A percentile compares a stretch with the other conserved stretches of the same genome.
phyloP scores from a whole-genome alignment of 2,797 vertebrate genomes.

The Poecilia gillii region DNA sequence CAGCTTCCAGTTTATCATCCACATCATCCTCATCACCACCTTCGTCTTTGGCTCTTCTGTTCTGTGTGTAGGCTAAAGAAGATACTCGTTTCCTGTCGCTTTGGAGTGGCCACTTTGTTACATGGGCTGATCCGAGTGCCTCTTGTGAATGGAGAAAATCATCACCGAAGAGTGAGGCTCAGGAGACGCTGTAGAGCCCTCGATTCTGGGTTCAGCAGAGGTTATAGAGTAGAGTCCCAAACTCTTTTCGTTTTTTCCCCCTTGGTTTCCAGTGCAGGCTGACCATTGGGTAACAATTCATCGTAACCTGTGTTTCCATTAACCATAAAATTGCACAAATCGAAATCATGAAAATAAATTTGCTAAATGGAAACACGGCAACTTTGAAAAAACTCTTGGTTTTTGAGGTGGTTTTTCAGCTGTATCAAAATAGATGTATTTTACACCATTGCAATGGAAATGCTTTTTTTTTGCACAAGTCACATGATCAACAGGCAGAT shows the following conservation, averaged over 20 bases:
- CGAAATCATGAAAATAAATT: too few species aligned
- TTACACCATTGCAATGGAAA: too few species aligned
- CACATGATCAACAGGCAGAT: too few species aligned
- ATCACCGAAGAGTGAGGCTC: conserved; percentile 51
- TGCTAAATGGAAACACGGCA: too few species aligned
- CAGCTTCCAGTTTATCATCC: conserved; percentile 18
- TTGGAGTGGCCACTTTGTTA: conserved; percentile 69
- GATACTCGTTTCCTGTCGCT: conserved; percentile 44
- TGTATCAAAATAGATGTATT: too few species aligned
- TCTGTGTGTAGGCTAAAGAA: conserved; percentile 42
- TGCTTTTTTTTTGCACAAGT: too few species aligned
- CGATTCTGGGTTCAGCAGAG: conserved; percentile 33
- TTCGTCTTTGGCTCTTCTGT: conserved; percentile 1
- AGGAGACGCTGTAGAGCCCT: conserved; percentile 48
- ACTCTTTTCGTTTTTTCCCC: background rate
- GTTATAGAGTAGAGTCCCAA: conserved; percentile 24
- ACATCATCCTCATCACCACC: conserved; percentile 6
- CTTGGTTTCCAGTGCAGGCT: background rate
- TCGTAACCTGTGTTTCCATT: background rate
- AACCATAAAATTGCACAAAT: too few species aligned
- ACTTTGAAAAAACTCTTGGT: too few species aligned
- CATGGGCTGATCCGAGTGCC: conserved; percentile 56
- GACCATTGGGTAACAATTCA: background rate
- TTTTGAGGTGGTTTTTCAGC: too few species aligned
- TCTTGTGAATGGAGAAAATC: conserved; percentile 54